Percentiles rank a stretch among this genome's conserved stretches.
phyloP scores from a whole-genome alignment of 2,113 vertebrate species.

The Xenopus laevis region DNA sequence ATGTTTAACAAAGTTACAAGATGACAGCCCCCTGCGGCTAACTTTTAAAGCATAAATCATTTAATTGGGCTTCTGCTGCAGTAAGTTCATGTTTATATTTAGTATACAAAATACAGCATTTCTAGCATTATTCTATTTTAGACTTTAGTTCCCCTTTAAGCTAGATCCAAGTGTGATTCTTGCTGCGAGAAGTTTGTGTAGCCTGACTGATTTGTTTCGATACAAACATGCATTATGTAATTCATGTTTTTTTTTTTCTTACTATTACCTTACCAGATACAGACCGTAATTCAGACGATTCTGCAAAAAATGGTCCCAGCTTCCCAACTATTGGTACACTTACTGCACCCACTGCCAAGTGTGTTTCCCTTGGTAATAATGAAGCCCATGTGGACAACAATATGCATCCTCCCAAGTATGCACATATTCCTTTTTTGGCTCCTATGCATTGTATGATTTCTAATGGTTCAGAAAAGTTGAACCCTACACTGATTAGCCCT shows the following conservation, averaged over 20 bases:
- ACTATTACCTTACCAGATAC: conserved; percentile 65
- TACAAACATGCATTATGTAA: too few species aligned
- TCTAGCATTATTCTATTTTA: too few species aligned
- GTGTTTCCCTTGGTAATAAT: conserved; percentile 60
- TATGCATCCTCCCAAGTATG: conserved; percentile 62
- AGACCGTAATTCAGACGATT: conserved; percentile 88
- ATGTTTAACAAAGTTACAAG: too few species aligned
- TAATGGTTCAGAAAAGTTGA: conserved; percentile 67
- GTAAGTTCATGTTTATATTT: too few species aligned
- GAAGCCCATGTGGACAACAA: conserved; percentile 60
- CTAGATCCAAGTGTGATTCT: too few species aligned
- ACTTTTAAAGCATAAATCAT: too few species aligned
- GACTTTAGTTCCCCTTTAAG: too few species aligned
- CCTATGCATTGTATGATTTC: conserved; percentile 76
- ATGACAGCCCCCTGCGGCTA: too few species aligned
- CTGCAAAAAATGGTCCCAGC: conserved; percentile 64
- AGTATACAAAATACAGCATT: too few species aligned
- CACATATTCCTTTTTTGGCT: conserved; percentile 74
- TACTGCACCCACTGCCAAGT: conserved; percentile 57
- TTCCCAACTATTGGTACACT: conserved; percentile 63
- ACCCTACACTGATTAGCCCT: conserved; percentile 64
- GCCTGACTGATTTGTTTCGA: too few species aligned
- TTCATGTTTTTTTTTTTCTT: background rate
- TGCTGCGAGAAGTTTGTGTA: too few species aligned
- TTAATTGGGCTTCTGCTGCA: too few species aligned